Base-by-base conservation (phyloP, 2,797 vertebrate species). In the Crocodylus rhombifer region DNA sequence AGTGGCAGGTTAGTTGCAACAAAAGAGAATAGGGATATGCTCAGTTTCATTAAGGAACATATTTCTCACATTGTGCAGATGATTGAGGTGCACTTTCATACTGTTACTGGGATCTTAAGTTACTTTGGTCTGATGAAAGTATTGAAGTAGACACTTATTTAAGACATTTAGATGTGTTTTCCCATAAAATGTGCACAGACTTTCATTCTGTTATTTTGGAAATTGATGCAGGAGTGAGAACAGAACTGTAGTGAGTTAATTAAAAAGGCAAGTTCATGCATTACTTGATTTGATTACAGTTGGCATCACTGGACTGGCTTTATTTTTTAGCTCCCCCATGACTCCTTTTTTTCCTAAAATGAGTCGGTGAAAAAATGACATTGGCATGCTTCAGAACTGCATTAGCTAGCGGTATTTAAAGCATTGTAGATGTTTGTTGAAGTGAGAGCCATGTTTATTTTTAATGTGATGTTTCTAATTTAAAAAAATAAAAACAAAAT, bases 71-170 rank as follows among this genome's bases (percentile, higher is more conserved):
- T n/a, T 61, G 57, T 12, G 7, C 74, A 26, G 20, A 1, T 95
- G 92, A 93, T 88, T 78, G 80, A 97, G 96, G 95, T 95, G 62
- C 15, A 67, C 93, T 94, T 96, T 95, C 80, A 83, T 95, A 84
- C 82, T 97, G 81, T 75, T 64, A 88, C 82, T 93, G 65, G 30
- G 51, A 63, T 94, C 55, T 90, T 83, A 64, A 90, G 77, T 96
- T 94, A 82, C 86, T 87, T 69, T 93, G 78, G 92, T 95, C 94
- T 92, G 11, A 87, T 83, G 91, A 90, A 94, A 82, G 56, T 91
- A 65, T 94, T 76, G 21, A 94, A 94, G 91, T 95, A 78, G 73
- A 71, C 91, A 69, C 2, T 28, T 90, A 63, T 62, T 90, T 93
- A 82, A 88, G 77, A 86, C 42, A 16, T 83, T 13, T 85, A 74